Evolutionary conservation across 2,113 vertebrate species (phyloP), one percentile per base, ranked within the genome.

Genomic region (Uropsilus gracilis): DNA sequence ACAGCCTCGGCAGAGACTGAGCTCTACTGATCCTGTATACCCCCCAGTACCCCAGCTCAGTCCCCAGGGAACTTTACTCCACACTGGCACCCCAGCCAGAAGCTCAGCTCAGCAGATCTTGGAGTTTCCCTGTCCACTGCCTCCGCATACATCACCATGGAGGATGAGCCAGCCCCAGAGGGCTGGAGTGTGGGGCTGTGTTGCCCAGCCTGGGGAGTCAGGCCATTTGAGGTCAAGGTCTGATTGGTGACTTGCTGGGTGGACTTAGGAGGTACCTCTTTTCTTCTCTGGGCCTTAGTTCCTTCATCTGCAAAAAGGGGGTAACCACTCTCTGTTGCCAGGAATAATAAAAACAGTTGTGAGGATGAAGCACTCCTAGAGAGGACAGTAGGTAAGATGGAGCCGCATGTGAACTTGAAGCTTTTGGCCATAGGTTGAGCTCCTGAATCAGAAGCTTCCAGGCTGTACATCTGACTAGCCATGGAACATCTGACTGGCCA

Each of bases 201-300:
- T 32, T 68, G n/a, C n/a, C 2, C n/a, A 39, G 24, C 16, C 24
- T 37, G 7, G 61, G 50, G 18, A 9, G 37, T 63, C 5, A 8
- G 46, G 86, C 88, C 32, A 34, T 30, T 9, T 9, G 34, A 34
- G 6, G 34, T 80, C 76, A 16, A 32, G 30, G 37, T 77, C 14
- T 50, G 48, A n/a, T 46, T n/a, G 86, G 16, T 42, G 44, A 86
- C 42, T 57, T 64, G 2, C 0, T 72, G 26, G 5, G 0, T 14
- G 32, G 73, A 53, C 96, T 86, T 69, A 37, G 53, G 61, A 61
- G 57, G 1, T 34, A 3, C 6, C n/a, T 63, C 44, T 50, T 69
- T 83, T 46, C 64, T 91, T 71, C 66, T 77, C 64, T 42, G 22
- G 37, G 18, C 20, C 63, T 91, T 69, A 55, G 63, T 89, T 64